Percentiles rank a stretch among this genome's conserved stretches.
phyloP scores from a whole-genome alignment of 2,113 vertebrate species.

The Chloropsis hardwickii region DNA sequence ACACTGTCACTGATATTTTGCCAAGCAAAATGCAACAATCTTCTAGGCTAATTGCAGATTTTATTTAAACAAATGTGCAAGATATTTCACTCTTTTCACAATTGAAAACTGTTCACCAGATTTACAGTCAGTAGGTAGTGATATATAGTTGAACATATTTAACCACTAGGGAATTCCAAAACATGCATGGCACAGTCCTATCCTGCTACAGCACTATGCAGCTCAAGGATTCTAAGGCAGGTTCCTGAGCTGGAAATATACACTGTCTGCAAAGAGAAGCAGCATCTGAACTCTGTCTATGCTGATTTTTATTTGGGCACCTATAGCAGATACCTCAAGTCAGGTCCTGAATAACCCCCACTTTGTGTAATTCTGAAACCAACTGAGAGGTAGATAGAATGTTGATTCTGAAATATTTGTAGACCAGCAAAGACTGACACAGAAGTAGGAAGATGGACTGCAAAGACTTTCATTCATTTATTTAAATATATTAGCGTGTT shows the following conservation, averaged over 20 bases:
- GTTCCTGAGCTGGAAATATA: not conserved
- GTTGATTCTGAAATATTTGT: not conserved
- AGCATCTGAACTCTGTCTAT: not conserved
- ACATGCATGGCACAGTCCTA: not conserved
- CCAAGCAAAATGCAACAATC: not conserved
- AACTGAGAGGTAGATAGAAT: not conserved
- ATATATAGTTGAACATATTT: not conserved
- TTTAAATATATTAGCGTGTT: not conserved
- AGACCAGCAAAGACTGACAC: not conserved
- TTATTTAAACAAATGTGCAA: not conserved
- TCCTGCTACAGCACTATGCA: not conserved
- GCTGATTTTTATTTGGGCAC: not conserved
- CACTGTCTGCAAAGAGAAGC: not conserved
- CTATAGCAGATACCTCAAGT: not conserved
- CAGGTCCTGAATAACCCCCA: not conserved
- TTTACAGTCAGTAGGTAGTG: not conserved
- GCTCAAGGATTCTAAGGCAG: not conserved
- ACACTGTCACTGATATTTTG: not conserved
- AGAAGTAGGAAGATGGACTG: not conserved
- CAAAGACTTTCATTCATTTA: not conserved
- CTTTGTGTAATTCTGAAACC: not conserved
- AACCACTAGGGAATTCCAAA: not conserved
- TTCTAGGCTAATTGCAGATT: not conserved
- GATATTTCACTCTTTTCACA: not conserved
- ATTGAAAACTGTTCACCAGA: not conserved